Conservation (phyloP, 2,113 vertebrate species). For the Agelaius phoeniceus region DNA sequence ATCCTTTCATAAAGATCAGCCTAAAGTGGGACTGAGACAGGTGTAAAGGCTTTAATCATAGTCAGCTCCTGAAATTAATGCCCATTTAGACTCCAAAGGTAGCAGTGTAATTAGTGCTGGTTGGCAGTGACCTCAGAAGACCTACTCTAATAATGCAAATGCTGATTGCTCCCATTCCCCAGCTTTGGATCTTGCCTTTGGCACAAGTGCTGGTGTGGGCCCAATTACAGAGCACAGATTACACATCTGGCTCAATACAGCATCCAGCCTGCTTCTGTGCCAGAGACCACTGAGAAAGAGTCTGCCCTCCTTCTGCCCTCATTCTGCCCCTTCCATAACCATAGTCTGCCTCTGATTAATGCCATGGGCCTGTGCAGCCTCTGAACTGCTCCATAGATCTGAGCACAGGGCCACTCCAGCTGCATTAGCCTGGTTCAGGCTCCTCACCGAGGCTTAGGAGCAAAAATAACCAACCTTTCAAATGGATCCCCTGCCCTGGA, state of each 20-base stretch:
- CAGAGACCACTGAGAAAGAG: not conserved
- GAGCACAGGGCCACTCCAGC: not conserved
- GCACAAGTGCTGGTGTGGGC: accelerated
- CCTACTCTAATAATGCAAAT: not conserved
- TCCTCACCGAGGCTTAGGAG: not conserved
- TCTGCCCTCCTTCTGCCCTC: not conserved
- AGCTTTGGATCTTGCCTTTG: not conserved
- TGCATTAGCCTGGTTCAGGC: not conserved
- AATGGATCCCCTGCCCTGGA: too few species aligned
- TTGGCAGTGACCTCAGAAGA: not conserved
- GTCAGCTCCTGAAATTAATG: not conserved
- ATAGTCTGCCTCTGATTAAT: not conserved
- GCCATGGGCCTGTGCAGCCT: not conserved
- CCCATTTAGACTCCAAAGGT: not conserved
- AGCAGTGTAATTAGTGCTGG: not conserved
- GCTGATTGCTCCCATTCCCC: not conserved
- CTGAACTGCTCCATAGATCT: not conserved
- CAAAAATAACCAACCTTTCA: not conserved
- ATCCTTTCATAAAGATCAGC: not conserved
- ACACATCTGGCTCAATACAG: not conserved
- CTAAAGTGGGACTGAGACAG: not conserved
- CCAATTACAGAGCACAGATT: not conserved
- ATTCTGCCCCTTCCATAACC: not conserved
- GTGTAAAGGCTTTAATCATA: not conserved
- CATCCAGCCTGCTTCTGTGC: not conserved